A percentile compares a stretch with the other conserved stretches of the same genome.
Conservation (phyloP, 2,888 invertebrate species). For the Uloborus plumipes region DNA sequence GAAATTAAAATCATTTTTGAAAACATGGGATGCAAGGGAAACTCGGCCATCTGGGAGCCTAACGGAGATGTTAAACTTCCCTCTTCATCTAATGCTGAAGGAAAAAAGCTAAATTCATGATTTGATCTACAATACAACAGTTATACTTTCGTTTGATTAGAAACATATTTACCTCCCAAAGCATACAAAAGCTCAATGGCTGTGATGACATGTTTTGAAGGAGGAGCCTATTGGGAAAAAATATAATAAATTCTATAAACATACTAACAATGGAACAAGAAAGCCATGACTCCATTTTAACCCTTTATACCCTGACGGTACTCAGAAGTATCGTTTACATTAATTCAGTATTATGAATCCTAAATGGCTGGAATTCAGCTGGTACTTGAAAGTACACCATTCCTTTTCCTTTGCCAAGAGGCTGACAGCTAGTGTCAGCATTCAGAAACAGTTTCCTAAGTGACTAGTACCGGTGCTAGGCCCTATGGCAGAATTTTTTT, state of each 20-base stretch:
- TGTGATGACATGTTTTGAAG: slow-evolving; percentile 85
- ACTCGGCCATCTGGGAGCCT: slow-evolving; percentile 90
- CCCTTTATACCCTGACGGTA: too few species aligned
- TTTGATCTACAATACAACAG: too few species aligned
- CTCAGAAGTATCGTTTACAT: too few species aligned
- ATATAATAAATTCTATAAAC: background rate
- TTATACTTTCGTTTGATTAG: background rate
- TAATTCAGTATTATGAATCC: too few species aligned
- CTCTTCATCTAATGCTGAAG: slow-evolving; percentile 79
- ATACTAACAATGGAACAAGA: background rate
- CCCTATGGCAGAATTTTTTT: too few species aligned
- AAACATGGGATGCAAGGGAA: slow-evolving; percentile 88
- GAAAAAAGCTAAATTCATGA: background rate
- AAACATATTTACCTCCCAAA: slow-evolving; percentile 73
- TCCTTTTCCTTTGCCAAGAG: too few species aligned
- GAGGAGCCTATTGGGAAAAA: slow-evolving; percentile 78
- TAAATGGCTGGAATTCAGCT: too few species aligned
- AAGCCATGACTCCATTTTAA: too few species aligned
- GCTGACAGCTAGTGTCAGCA: too few species aligned
- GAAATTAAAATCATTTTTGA: slow-evolving; percentile 87
- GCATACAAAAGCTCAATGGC: slow-evolving; percentile 91
- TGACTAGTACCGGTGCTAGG: too few species aligned
- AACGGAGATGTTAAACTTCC: slow-evolving; percentile 83
- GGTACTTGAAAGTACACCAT: too few species aligned
- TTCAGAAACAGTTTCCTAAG: too few species aligned